Evolutionary conservation across 30 jellyfish, hydroid and myxozoan species (phyloP).

Genomic region (Catostylus mosaicus): DNA sequence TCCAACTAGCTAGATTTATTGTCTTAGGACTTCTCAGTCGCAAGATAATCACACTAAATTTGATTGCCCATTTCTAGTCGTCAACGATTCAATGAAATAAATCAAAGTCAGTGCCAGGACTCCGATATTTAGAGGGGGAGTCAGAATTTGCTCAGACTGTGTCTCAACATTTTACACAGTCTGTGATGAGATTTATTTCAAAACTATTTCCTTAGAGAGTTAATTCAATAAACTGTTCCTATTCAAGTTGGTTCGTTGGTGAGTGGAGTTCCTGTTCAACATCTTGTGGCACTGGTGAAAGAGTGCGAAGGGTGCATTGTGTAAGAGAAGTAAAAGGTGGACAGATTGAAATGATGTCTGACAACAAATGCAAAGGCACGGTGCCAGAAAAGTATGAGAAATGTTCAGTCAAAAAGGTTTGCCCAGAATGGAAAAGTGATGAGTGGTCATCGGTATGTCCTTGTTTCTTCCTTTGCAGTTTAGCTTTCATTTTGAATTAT

Average conservation of each 20-base stretch:
- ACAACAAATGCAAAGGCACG: conserved; percentile 52
- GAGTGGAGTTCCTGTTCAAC: conserved; percentile 95
- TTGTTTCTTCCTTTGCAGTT: neutral
- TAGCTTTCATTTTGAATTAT: neutral
- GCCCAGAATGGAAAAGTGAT: conserved; percentile 82
- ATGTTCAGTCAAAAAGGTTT: conserved; percentile 56
- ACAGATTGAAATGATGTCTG: conserved; percentile 74
- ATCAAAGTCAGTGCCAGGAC: no score
- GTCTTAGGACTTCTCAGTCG: no score
- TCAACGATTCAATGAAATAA: no score
- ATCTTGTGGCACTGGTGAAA: conserved; percentile 85
- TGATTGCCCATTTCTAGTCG: no score
- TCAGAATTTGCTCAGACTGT: no score
- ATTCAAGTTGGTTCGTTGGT: conserved; percentile 86
- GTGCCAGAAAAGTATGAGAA: conserved; percentile 60
- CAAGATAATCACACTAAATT: no score
- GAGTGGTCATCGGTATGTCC: conserved; percentile 79
- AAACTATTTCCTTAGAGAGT: no score
- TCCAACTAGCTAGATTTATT: no score
- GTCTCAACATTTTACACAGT: no score
- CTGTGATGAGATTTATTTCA: no score
- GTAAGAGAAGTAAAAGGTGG: conserved; percentile 63
- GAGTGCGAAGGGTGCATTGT: conserved; percentile 91
- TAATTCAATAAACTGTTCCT: no score
- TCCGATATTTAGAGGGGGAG: no score